phyloP scores from a whole-genome alignment of 1,140 invertebrate genomes.

The Euwallacea fornicatus region DNA sequence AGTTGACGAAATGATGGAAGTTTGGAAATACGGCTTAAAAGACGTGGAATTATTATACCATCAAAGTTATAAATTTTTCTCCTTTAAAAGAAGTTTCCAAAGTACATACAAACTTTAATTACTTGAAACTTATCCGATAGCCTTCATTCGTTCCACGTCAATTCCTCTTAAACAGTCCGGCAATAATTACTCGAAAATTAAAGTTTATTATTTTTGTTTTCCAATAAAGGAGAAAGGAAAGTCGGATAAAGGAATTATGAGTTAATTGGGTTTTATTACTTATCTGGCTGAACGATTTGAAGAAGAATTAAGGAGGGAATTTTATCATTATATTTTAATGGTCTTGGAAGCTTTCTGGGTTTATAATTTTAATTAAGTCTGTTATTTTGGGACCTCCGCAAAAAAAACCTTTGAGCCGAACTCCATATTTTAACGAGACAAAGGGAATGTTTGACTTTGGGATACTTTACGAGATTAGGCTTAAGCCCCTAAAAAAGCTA shows the following conservation, averaged over 20 bases:
- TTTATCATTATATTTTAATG: constrained; percentile 32
- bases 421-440: too few relatives aligned
- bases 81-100: too few relatives aligned
- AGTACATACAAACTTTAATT: constrained; percentile 33
- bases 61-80: too few relatives aligned
- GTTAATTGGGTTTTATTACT: constrained; percentile 40
- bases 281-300: constrained; percentile 35
- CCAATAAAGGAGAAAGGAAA: constrained; percentile 38
- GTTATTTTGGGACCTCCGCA: constrained; percentile 3
- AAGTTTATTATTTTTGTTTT: constrained; percentile 40
- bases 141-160: constrained; percentile 33
- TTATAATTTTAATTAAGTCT: constrained; percentile 30
- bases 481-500: too few relatives aligned
- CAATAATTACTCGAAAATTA: constrained; percentile 39
- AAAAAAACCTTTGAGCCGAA: too few relatives aligned
- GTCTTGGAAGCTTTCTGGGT: constrained; percentile 11
- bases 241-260: constrained; percentile 38
- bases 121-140: constrained; percentile 33
- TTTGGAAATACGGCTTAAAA: too few relatives aligned
- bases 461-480: too few relatives aligned
- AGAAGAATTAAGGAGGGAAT: constrained; percentile 29
- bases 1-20: too few relatives aligned
- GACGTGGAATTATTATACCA: too few relatives aligned
- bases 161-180: constrained; percentile 34
- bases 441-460: too few relatives aligned